Conservation (phyloP, 2,113 vertebrate genomes). For the Colius striatus region DNA sequence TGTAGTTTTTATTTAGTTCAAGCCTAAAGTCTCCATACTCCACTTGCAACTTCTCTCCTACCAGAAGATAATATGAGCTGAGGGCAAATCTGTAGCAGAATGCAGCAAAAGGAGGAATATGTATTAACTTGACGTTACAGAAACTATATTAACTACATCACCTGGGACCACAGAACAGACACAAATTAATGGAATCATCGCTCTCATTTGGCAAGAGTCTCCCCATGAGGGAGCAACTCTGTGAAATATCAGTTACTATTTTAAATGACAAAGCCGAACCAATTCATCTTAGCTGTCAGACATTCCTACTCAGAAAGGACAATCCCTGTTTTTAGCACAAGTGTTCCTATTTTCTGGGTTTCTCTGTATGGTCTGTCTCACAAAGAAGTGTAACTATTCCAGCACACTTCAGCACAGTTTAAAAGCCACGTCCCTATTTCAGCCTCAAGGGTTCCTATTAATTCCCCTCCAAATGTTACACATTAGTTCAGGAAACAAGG, state of each 20-base stretch:
- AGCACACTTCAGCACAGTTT: slow-evolving; percentile 1
- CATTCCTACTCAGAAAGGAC: neutral
- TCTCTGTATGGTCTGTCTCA: neutral
- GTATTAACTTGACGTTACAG: slow-evolving; percentile 22
- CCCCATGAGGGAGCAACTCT: slow-evolving; percentile 3
- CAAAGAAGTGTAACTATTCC: slow-evolving; percentile 24
- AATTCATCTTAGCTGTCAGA: slow-evolving; percentile 14
- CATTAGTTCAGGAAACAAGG: slow-evolving; percentile 4
- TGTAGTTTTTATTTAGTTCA: neutral
- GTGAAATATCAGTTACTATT: slow-evolving; percentile 32
- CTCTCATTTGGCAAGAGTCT: slow-evolving; percentile 21
- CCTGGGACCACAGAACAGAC: slow-evolving; percentile 19
- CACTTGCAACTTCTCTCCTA: neutral
- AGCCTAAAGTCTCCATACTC: neutral
- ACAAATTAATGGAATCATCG: slow-evolving; percentile 30
- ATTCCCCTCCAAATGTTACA: slow-evolving; percentile 14
- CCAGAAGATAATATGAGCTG: neutral
- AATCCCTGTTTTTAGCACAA: slow-evolving; percentile 24
- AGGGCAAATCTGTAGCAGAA: slow-evolving; percentile 5
- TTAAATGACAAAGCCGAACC: slow-evolving; percentile 9
- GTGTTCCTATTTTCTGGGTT: neutral
- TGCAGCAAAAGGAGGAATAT: neutral
- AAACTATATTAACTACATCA: slow-evolving; percentile 41
- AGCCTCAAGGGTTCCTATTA: neutral
- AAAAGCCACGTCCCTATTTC: slow-evolving; percentile 14